Conservation (phyloP, 2,797 vertebrate species). For the Trachops cirrhosus region DNA sequence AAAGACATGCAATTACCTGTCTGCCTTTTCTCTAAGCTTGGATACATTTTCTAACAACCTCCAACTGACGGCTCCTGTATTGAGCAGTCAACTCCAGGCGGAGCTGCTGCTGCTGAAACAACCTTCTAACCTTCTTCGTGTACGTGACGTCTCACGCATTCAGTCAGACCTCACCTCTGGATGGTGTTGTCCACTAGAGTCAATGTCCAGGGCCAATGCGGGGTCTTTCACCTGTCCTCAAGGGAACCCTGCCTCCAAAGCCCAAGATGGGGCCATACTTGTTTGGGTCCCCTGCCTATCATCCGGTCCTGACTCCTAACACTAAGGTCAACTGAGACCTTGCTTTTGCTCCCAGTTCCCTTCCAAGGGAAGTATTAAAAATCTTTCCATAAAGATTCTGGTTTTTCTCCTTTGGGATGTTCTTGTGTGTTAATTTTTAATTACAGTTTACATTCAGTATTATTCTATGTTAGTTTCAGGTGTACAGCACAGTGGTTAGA, state of each 20-base stretch:
- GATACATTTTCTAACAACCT: background rate
- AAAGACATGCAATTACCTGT: background rate
- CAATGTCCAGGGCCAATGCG: background rate
- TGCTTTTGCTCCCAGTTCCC: background rate
- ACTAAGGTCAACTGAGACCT: background rate
- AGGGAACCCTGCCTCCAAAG: background rate
- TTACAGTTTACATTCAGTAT: background rate
- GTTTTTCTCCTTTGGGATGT: background rate
- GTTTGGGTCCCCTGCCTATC: background rate
- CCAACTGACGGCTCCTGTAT: background rate
- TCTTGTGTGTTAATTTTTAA: background rate
- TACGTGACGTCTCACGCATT: background rate
- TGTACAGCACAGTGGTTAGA: background rate
- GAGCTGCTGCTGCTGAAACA: background rate
- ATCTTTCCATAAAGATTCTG: background rate
- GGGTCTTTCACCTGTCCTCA: background rate
- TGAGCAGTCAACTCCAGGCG: background rate
- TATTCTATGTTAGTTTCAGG: background rate
- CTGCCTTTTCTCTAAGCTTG: background rate
- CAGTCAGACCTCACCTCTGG: background rate
- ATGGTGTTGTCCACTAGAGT: background rate
- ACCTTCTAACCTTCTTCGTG: background rate
- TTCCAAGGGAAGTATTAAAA: background rate
- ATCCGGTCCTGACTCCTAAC: background rate
- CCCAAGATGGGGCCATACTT: background rate